A percentile compares a stretch with the other conserved stretches of the same genome.
Evolutionary conservation across 2,113 vertebrate species (phyloP).

Genomic region (Pavo muticus): DNA sequence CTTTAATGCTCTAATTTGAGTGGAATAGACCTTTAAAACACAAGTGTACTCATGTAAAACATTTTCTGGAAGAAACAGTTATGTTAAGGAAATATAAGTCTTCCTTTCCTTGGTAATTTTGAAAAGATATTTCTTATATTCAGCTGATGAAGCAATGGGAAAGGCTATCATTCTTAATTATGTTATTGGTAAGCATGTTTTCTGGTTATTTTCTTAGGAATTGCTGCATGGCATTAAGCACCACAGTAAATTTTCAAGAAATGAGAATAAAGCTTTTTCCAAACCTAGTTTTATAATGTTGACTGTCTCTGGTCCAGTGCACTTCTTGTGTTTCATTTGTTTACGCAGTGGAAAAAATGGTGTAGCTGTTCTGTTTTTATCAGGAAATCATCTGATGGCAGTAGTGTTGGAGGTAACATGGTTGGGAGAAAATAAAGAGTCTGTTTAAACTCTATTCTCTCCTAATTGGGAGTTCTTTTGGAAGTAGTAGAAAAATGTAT

Average conservation of each 20-base stretch:
- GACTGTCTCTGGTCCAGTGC: not conserved
- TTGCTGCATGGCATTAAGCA: not conserved
- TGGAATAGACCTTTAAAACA: not conserved
- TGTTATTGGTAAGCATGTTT: not conserved
- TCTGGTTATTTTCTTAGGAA: not conserved
- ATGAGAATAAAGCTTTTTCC: slow-evolving; percentile 11
- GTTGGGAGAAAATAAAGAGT: not conserved
- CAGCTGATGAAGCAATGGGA: not conserved
- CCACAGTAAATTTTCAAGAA: not conserved
- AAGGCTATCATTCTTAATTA: not conserved
- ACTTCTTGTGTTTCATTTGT: not conserved
- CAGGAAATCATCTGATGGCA: not conserved
- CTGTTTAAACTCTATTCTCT: not conserved
- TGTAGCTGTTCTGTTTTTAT: not conserved
- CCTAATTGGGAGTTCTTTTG: not conserved
- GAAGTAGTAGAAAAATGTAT: not conserved
- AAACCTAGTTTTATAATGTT: not conserved
- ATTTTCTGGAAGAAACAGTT: not conserved
- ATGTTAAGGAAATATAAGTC: not conserved
- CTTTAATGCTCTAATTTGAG: not conserved
- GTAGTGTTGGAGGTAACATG: not conserved
- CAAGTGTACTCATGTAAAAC: not conserved
- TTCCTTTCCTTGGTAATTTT: not conserved
- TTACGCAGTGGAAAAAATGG: slow-evolving; percentile 7
- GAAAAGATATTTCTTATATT: not conserved